phyloP scores from a whole-genome alignment of 2,797 vertebrate genomes.

The Erithacus rubecula region DNA sequence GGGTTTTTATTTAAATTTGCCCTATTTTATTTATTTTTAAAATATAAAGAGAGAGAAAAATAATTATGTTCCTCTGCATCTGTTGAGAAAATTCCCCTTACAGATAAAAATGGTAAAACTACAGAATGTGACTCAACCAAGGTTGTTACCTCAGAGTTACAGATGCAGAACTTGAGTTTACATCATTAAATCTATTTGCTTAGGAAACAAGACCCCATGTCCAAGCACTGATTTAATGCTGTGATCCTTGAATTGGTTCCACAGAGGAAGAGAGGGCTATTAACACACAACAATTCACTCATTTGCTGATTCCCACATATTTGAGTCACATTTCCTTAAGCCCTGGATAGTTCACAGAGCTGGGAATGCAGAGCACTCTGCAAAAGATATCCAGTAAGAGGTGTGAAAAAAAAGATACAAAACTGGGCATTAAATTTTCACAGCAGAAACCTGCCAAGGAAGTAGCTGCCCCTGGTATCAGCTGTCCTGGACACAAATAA shows the following conservation, averaged over 20 bases:
- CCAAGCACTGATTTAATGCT: not conserved
- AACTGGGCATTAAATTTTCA: not conserved
- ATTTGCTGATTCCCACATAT: not conserved
- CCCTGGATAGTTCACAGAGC: not conserved
- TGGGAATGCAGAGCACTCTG: not conserved
- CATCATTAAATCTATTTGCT: not conserved
- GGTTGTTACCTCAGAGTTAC: not conserved
- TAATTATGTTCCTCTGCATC: not conserved
- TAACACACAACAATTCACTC: not conserved
- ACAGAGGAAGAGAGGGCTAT: not conserved
- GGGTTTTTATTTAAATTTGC: not conserved
- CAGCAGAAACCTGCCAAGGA: not conserved
- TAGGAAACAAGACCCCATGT: not conserved
- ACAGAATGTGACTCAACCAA: not conserved
- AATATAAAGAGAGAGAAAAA: not conserved
- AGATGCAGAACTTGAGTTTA: not conserved
- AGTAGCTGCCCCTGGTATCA: fast-evolving
- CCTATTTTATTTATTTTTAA: not conserved
- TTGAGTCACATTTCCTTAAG: not conserved
- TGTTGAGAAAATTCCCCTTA: not conserved
- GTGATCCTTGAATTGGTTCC: not conserved
- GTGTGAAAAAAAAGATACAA: not conserved
- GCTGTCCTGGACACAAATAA: not conserved
- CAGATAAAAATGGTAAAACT: not conserved
- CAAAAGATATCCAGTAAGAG: not conserved